phyloP scores from a whole-genome alignment of 2,888 invertebrate genomes.

The Tenthredo livida region DNA sequence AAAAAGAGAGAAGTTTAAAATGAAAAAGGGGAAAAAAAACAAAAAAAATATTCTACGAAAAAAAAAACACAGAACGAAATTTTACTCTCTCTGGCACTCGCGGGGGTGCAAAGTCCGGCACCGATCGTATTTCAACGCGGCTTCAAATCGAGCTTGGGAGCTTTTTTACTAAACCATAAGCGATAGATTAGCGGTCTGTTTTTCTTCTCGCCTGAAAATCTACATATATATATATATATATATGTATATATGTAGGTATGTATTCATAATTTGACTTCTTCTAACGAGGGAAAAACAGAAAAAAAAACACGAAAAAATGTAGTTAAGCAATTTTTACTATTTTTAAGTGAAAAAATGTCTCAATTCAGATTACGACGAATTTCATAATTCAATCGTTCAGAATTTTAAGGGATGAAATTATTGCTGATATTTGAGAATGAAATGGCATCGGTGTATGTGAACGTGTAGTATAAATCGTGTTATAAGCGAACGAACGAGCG shows the following conservation, averaged over 20 bases:
- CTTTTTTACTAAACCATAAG: neutral
- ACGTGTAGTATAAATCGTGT: neutral
- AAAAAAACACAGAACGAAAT: conserved; percentile 17
- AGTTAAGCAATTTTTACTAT: no score
- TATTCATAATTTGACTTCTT: no score
- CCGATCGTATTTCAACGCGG: conserved; percentile 35
- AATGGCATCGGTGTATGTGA: neutral
- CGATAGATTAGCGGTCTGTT: conserved; percentile 39
- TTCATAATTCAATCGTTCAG: no score
- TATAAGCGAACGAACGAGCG: conserved; percentile 18
- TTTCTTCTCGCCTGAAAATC: neutral
- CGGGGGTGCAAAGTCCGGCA: neutral
- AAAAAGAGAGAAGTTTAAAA: neutral
- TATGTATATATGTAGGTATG: no score
- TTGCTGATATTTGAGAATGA: neutral
- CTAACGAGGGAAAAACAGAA: no score
- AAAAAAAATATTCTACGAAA: conserved; percentile 52
- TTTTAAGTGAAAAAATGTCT: no score
- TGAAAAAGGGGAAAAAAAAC: conserved; percentile 47
- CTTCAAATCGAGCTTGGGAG: neutral
- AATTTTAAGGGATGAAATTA: neutral
- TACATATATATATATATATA: no score
- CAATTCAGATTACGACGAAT: no score
- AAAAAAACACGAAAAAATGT: no score
- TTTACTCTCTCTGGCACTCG: neutral